These are phyloP conservation scores for Phaethon lepturus DNA, from an alignment of 2,113 vertebrate species.

Conservation along the genomic window DNA sequence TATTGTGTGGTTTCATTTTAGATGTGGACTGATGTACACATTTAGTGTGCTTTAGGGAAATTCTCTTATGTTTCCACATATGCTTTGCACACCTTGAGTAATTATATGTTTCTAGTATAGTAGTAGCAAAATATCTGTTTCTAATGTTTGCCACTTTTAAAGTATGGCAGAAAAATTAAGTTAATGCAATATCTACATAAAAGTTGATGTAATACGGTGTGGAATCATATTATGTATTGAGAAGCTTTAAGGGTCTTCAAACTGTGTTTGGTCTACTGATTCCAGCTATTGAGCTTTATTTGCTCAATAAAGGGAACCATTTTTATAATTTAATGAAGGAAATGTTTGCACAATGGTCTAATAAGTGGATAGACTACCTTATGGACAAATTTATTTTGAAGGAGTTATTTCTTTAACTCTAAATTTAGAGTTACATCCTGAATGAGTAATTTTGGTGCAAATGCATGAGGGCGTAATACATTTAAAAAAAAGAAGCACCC, in stretches of 20 bases:
- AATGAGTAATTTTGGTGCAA: neutral
- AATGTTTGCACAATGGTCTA: rapidly evolving
- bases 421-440: rapidly evolving
- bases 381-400: neutral
- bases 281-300: neutral
- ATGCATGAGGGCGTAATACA: rapidly evolving
- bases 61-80: neutral
- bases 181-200: neutral
- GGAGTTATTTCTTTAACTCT: neutral
- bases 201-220: neutral
- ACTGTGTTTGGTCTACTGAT: neutral
- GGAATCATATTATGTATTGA: neutral
- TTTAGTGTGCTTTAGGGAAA: neutral
- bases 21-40: rapidly evolving
- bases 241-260: neutral
- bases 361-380: neutral
- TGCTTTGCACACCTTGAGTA: neutral
- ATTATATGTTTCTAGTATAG: too few relatives aligned
- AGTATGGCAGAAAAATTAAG: neutral
- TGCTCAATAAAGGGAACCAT: neutral
- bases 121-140: neutral
- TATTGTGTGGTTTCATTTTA: neutral
- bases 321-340: neutral
- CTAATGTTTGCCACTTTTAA: neutral
- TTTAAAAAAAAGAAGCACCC: neutral